phyloP scores from a whole-genome alignment of 2,113 vertebrate species.

The Paramisgurnus dabryanus region DNA sequence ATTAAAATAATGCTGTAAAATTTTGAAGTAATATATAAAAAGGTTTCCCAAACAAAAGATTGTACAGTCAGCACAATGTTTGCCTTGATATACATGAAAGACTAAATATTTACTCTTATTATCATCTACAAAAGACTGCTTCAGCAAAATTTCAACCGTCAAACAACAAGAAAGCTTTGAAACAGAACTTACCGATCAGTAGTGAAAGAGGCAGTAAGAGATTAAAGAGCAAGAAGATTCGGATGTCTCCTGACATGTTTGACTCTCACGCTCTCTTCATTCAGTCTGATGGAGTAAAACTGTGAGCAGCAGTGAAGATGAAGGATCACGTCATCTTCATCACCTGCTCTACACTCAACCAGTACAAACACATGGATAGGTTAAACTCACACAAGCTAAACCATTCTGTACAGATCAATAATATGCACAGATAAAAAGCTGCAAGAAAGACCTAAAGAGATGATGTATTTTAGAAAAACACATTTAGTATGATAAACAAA shows the following conservation, averaged over 20 bases:
- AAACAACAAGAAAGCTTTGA: neutral
- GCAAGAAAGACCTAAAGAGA: too few relatives aligned
- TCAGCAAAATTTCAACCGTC: neutral
- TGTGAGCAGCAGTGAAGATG: neutral
- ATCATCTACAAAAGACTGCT: neutral
- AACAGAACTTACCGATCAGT: conserved; percentile 67
- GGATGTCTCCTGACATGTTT: conserved; percentile 63
- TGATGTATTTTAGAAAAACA: too few relatives aligned
- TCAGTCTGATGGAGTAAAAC: neutral
- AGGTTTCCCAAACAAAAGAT: too few relatives aligned
- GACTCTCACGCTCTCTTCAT: neutral
- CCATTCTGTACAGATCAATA: too few relatives aligned
- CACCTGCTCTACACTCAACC: too few relatives aligned
- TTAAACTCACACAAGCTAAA: too few relatives aligned
- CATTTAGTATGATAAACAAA: too few relatives aligned
- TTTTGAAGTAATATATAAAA: too few relatives aligned
- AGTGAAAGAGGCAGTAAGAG: conserved; percentile 68
- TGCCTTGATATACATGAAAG: neutral
- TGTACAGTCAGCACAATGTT: neutral
- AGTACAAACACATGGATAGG: too few relatives aligned
- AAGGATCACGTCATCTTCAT: conserved; percentile 7
- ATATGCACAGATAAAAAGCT: too few relatives aligned
- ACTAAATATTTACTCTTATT: neutral
- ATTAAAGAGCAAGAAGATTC: conserved; percentile 69
- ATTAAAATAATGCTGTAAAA: too few relatives aligned